phyloP scores from a whole-genome alignment of 2,888 invertebrate genomes.

The Calliopum simillimum region DNA sequence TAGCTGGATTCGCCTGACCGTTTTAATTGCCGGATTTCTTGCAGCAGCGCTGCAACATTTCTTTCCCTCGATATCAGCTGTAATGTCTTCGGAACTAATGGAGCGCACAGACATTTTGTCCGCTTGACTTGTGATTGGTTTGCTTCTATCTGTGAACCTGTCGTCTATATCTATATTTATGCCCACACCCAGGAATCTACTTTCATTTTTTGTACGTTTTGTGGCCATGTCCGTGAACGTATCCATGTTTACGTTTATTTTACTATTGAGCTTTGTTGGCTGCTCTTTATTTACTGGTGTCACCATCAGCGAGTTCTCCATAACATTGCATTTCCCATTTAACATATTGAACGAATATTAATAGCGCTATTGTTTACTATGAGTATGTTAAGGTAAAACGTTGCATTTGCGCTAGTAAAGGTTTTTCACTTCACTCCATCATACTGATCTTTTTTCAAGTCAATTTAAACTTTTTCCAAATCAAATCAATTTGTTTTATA shows the following conservation, averaged over 20 bases:
- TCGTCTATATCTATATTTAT: constrained; percentile 13
- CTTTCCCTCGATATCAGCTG: constrained; percentile 66
- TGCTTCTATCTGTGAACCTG: constrained; percentile 27
- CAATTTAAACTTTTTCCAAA: too few species aligned
- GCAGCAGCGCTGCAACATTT: constrained; percentile 72
- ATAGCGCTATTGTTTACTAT: too few species aligned
- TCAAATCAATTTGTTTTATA: too few species aligned
- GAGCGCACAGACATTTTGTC: constrained; percentile 70
- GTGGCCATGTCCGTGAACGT: not conserved
- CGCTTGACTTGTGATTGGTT: constrained; percentile 54
- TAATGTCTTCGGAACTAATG: constrained; percentile 73
- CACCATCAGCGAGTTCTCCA: constrained; percentile 39
- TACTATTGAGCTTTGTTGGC: not conserved
- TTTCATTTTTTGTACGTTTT: not conserved
- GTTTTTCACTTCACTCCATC: too few species aligned
- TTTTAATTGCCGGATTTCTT: constrained; percentile 75
- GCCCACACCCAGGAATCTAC: not conserved
- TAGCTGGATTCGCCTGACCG: constrained; percentile 75
- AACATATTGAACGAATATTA: constrained; percentile 54
- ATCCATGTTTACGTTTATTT: constrained; percentile 1
- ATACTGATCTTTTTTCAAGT: too few species aligned
- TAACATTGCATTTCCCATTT: constrained; percentile 57
- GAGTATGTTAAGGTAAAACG: too few species aligned
- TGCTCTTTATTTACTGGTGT: constrained; percentile 35
- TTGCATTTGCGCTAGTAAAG: too few species aligned